These are phyloP conservation scores for Orussus abietinus DNA, from an alignment of 1,140 invertebrate species.

Conservation along the genomic window DNA sequence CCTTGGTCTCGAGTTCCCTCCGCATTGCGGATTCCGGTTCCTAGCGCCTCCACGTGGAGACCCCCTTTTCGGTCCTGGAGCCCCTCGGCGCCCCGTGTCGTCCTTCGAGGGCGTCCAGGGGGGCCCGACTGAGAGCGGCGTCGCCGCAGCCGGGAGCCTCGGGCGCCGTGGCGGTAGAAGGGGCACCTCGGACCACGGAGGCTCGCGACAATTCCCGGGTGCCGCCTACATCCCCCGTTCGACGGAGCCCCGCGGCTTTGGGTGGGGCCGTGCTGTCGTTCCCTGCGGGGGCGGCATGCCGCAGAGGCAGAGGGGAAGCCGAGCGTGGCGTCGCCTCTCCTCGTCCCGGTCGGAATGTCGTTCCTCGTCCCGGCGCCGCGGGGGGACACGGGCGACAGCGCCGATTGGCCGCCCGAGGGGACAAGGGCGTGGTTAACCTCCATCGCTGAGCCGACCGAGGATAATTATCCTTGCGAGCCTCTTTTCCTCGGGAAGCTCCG, in stretches of 20 bases:
- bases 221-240: conserved; percentile 27
- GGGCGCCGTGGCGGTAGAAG: too few relatives aligned
- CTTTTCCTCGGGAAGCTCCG: too few relatives aligned
- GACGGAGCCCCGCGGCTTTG: conserved; percentile 17
- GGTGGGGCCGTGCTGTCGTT: conserved; percentile 31
- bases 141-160: too few relatives aligned
- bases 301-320: conserved; percentile 21
- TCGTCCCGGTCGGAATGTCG: conserved; percentile 41
- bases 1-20: too few relatives aligned
- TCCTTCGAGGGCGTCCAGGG: too few relatives aligned
- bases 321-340: conserved; percentile 25
- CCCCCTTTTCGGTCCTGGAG: too few relatives aligned
- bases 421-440: conserved; percentile 48
- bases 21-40: too few relatives aligned
- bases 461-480: conserved; percentile 47
- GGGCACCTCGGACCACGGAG: too few relatives aligned
- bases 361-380: conserved; percentile 31
- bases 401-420: conserved; percentile 39
- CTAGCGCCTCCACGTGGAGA: too few relatives aligned
- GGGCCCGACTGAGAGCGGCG: too few relatives aligned
- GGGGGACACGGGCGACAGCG: conserved; percentile 39
- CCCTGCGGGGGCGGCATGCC: conserved; percentile 21
- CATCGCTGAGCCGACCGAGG: conserved; percentile 42
- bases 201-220: conserved; percentile 22
- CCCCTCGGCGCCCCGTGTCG: too few relatives aligned